phyloP scores from a whole-genome alignment of 2,113 vertebrate species.

The Artemisiospiza belli region DNA sequence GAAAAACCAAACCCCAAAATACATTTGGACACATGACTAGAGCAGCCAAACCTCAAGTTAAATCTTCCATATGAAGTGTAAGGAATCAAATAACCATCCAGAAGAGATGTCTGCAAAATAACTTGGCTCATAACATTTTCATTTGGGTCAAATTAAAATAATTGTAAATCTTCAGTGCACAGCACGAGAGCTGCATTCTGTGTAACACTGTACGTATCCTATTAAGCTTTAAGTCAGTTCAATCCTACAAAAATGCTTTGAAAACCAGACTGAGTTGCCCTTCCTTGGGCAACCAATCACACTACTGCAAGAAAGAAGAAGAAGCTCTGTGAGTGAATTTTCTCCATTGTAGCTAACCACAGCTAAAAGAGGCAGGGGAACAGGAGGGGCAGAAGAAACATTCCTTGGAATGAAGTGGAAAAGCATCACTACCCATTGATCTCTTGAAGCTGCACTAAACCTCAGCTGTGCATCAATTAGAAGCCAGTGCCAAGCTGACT shows the following conservation, averaged over 20 bases:
- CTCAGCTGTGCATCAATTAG: constrained; percentile 37
- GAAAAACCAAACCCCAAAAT: background rate
- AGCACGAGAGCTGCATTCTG: constrained; percentile 28
- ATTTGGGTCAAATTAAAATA: constrained; percentile 72
- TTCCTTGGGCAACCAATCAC: background rate
- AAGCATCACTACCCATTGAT: constrained; percentile 37
- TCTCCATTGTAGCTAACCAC: background rate
- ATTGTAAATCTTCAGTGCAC: constrained; percentile 51
- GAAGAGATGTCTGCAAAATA: constrained; percentile 59
- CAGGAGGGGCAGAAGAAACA: constrained; percentile 10
- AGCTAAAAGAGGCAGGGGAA: constrained; percentile 24
- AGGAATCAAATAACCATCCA: constrained; percentile 63
- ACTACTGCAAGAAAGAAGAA: background rate
- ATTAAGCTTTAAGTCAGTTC: background rate
- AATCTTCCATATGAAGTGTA: constrained; percentile 53
- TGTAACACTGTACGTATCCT: background rate
- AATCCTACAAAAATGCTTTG: constrained; percentile 31
- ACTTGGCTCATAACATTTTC: constrained; percentile 58
- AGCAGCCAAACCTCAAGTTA: constrained; percentile 39
- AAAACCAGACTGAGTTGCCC: constrained; percentile 11
- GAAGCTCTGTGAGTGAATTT: background rate
- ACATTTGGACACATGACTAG: background rate
- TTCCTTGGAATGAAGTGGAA: background rate
- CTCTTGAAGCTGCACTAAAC: constrained; percentile 9
- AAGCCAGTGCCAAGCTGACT: background rate